phyloP scores from a whole-genome alignment of 2,888 invertebrate genomes.

The Drosophila neoperkinsi region DNA sequence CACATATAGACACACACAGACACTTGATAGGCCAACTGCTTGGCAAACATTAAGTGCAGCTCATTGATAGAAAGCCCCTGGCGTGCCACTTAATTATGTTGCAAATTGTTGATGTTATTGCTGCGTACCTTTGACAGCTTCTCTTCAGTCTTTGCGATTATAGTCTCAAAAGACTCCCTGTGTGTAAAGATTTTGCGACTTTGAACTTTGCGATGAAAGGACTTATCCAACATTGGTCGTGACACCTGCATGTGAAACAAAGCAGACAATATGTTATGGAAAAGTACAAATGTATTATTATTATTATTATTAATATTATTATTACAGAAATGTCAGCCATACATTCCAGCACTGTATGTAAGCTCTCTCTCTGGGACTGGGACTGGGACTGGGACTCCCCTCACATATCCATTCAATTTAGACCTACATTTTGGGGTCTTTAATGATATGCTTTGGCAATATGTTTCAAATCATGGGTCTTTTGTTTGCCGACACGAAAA shows the following conservation, averaged over 20 bases:
- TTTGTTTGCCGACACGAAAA: conserved; percentile 32
- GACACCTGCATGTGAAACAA: conserved; percentile 87
- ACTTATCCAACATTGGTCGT: conserved; percentile 93
- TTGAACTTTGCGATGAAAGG: conserved; percentile 96
- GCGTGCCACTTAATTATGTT: conserved; percentile 42
- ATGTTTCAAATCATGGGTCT: conserved; percentile 20
- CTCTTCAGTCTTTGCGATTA: conserved; percentile 93
- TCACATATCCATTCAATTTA: not conserved
- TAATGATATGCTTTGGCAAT: conserved; percentile 24
- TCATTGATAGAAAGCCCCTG: conserved; percentile 25
- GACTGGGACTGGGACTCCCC: not conserved
- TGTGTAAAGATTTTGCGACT: conserved; percentile 95
- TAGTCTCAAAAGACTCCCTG: conserved; percentile 95
- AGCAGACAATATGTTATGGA: not conserved
- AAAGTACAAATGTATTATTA: not conserved
- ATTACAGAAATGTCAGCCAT: not conserved
- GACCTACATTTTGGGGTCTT: conserved; percentile 12
- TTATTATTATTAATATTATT: not conserved
- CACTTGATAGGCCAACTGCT: conserved; percentile 28
- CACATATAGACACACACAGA: not conserved
- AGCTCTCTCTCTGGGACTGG: not conserved
- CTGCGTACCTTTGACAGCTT: conserved; percentile 89
- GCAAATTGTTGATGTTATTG: not conserved
- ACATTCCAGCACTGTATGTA: not conserved
- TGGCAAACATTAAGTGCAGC: conserved; percentile 25